Evolutionary conservation across 2,888 invertebrate genomes (phyloP).

Genomic region (Morinoia aosen): DNA sequence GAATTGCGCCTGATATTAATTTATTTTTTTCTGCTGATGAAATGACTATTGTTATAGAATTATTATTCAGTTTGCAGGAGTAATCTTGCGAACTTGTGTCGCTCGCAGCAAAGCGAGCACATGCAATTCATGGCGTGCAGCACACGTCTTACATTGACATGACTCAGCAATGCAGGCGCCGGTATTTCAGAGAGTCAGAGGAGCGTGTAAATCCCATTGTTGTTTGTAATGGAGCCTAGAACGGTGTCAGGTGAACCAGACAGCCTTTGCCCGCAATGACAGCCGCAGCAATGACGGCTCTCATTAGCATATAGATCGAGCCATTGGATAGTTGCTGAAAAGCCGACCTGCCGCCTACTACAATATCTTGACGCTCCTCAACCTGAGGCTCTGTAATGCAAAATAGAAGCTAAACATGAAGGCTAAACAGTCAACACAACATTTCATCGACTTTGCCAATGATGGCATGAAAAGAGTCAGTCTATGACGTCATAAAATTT

Average conservation of each 20-base stretch:
- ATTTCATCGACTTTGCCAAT: not conserved
- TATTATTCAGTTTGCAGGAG: not conserved
- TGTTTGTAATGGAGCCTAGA: conserved; percentile 51
- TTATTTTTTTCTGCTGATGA: not conserved
- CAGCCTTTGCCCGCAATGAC: conserved; percentile 45
- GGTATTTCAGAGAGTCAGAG: conserved; percentile 50
- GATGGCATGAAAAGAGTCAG: not conserved
- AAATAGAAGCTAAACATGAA: not conserved
- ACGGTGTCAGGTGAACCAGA: conserved; percentile 51
- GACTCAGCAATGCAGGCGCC: not conserved
- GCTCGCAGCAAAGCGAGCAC: not conserved
- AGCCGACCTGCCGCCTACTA: conserved; percentile 6
- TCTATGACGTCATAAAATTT: not conserved
- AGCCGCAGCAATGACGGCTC: conserved; percentile 42
- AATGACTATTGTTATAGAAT: not conserved
- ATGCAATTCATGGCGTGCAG: not conserved
- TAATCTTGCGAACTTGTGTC: not conserved
- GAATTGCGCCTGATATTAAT: too few species aligned
- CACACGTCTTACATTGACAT: conserved; percentile 9
- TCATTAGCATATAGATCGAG: conserved; percentile 52
- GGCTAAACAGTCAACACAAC: not conserved
- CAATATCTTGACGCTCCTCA: conserved; percentile 15
- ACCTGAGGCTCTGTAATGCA: not conserved
- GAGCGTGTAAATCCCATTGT: conserved; percentile 49
- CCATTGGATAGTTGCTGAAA: conserved; percentile 46